These are phyloP conservation scores for Papilio dardanus DNA, from an alignment of 1,140 invertebrate species.

Conservation along the genomic window DNA sequence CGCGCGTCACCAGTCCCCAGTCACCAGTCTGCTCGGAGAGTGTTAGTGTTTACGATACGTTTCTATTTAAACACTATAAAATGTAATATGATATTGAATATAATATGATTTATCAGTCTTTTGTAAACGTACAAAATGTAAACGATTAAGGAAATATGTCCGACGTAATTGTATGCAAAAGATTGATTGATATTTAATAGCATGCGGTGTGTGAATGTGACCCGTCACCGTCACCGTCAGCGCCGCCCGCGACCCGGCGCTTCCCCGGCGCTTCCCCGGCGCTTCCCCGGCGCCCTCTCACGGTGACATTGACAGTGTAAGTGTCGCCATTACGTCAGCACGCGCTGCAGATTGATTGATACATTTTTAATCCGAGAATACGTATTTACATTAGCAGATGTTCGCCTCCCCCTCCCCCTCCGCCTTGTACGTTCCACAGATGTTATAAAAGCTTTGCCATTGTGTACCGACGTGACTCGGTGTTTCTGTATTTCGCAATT, in stretches of 20 bases:
- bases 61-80: background rate
- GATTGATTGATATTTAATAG: slow-evolving; percentile 11
- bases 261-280: too few relatives aligned
- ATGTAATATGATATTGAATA: too few relatives aligned
- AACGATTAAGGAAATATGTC: background rate
- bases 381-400: background rate
- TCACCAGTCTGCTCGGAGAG: too few relatives aligned
- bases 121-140: background rate
- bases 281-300: background rate
- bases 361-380: background rate
- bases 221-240: background rate
- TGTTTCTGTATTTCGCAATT: too few relatives aligned
- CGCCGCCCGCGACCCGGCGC: background rate
- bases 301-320: background rate
- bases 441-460: too few relatives aligned
- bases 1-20: background rate
- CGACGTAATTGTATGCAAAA: background rate
- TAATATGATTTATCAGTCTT: too few relatives aligned
- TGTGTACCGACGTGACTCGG: too few relatives aligned
- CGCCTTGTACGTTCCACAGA: too few relatives aligned
- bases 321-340: background rate
- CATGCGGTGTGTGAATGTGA: background rate
- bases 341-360: background rate
- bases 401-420: background rate
- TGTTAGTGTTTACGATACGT: background rate